A percentile compares a stretch with the other conserved stretches of the same genome.
phyloP scores from a whole-genome alignment of 2,888 invertebrate genomes.

The Elmis aenea region DNA sequence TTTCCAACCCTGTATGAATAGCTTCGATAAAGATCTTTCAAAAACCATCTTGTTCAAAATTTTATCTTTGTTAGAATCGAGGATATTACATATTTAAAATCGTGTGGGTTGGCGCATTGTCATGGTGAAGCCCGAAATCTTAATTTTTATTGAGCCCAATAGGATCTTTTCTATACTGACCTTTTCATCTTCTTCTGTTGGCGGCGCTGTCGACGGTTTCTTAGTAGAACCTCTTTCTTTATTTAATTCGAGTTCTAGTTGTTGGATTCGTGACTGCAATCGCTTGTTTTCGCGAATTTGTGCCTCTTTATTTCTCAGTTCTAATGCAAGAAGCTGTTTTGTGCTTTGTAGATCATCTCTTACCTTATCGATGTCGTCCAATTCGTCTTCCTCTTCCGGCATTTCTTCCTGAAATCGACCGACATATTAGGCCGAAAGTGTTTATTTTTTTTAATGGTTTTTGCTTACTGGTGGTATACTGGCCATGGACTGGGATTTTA shows the following conservation, averaged over 20 bases:
- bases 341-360: conserved; percentile 88
- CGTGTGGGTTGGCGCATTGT: too few species aligned
- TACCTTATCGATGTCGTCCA: conserved; percentile 87
- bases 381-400: conserved; percentile 66
- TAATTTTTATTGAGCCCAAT: too few species aligned
- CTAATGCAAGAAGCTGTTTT: conserved; percentile 83
- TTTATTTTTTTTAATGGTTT: background rate
- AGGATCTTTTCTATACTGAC: too few species aligned
- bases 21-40: too few species aligned
- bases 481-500: conserved; percentile 71
- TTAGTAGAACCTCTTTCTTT: conserved; percentile 53
- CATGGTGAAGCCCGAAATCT: too few species aligned
- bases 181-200: conserved; percentile 38
- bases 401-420: conserved; percentile 41
- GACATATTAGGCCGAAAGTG: too few species aligned
- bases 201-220: conserved; percentile 19
- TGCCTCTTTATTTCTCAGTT: conserved; percentile 78
- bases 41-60: too few species aligned
- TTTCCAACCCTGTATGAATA: too few species aligned
- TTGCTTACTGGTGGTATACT: conserved; percentile 49
- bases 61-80: too few species aligned
- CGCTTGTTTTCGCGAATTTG: conserved; percentile 76
- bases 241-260: conserved; percentile 76
- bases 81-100: too few species aligned
- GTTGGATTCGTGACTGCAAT: conserved; percentile 70